A percentile compares a stretch with the other conserved stretches of the same genome.
Evolutionary conservation across 2,113 vertebrate genomes (phyloP).

Genomic region (Dicentrarchus labrax): DNA sequence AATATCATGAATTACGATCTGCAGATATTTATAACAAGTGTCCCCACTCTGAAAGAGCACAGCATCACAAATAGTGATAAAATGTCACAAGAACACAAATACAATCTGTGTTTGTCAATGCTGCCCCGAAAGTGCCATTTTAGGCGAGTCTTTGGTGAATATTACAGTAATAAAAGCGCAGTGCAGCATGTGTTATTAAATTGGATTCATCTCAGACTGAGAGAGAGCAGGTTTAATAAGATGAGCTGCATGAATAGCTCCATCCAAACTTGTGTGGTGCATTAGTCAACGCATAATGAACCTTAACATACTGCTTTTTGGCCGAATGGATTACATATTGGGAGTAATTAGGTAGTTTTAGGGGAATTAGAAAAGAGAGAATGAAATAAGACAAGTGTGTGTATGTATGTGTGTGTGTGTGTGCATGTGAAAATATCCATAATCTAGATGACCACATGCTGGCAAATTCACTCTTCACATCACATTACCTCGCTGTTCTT

Average conservation of each 20-base stretch:
- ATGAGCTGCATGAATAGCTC: slow-evolving; percentile 75
- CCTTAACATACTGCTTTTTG: slow-evolving; percentile 59
- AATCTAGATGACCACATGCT: slow-evolving; percentile 58
- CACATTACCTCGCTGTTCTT: slow-evolving; percentile 54
- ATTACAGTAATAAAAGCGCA: slow-evolving; percentile 66
- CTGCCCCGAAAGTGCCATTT: slow-evolving; percentile 44
- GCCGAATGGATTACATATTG: slow-evolving; percentile 63
- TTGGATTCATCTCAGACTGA: slow-evolving; percentile 63
- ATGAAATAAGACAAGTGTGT: slow-evolving; percentile 33
- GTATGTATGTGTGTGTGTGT: slow-evolving; percentile 9
- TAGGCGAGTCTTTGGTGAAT: slow-evolving; percentile 36
- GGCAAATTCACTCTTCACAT: slow-evolving; percentile 67
- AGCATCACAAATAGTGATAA: slow-evolving; percentile 23
- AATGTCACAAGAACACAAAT: slow-evolving; percentile 21
- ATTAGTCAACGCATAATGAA: slow-evolving; percentile 75
- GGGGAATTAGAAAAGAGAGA: slow-evolving; percentile 21
- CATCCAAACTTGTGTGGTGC: slow-evolving; percentile 67
- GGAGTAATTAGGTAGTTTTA: slow-evolving; percentile 65
- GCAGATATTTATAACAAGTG: slow-evolving; percentile 26
- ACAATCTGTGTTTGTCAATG: slow-evolving; percentile 42
- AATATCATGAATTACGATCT: slow-evolving; percentile 13
- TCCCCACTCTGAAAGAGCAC: slow-evolving; percentile 7
- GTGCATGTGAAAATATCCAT: slow-evolving; percentile 31
- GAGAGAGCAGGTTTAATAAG: slow-evolving; percentile 73
- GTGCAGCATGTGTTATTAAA: slow-evolving; percentile 71